phyloP scores from a whole-genome alignment of 2,888 invertebrate species.

The Ctenicera cuprea region DNA sequence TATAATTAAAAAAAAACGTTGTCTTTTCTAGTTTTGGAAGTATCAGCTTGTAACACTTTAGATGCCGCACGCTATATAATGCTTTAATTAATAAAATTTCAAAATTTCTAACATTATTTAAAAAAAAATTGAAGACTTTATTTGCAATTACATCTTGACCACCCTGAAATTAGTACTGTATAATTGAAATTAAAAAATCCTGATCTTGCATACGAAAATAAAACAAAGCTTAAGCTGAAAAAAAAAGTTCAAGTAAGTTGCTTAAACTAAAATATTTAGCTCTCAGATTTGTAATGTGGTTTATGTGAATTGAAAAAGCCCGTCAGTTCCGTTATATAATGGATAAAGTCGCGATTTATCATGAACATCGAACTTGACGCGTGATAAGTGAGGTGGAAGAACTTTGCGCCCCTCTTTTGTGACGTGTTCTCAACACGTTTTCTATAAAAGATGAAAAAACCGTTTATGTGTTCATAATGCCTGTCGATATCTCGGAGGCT shows the following conservation, averaged over 20 bases:
- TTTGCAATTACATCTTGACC: no score
- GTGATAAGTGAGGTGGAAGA: slow-evolving; percentile 21
- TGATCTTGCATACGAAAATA: no score
- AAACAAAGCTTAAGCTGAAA: no score
- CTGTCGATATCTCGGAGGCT: slow-evolving; percentile 3
- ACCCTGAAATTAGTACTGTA: no score
- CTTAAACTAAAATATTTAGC: not conserved
- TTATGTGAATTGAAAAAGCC: slow-evolving; percentile 6
- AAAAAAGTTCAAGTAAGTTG: not conserved
- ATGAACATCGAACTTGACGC: slow-evolving; percentile 28
- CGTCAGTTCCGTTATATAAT: slow-evolving; percentile 25
- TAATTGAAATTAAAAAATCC: no score
- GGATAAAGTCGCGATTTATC: slow-evolving; percentile 29
- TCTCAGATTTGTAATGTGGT: not conserved
- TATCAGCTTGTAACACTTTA: no score
- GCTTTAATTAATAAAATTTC: no score
- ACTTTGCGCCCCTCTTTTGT: slow-evolving; percentile 10
- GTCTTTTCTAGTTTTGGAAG: no score
- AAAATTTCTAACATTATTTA: no score
- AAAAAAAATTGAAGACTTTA: no score
- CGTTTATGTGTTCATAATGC: slow-evolving; percentile 24
- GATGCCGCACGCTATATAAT: no score
- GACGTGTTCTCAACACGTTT: slow-evolving; percentile 10
- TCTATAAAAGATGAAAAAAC: slow-evolving; percentile 12
- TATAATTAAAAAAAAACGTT: no score